phyloP scores from a whole-genome alignment of 2,888 invertebrate genomes.

The Hybos culiciformis region DNA sequence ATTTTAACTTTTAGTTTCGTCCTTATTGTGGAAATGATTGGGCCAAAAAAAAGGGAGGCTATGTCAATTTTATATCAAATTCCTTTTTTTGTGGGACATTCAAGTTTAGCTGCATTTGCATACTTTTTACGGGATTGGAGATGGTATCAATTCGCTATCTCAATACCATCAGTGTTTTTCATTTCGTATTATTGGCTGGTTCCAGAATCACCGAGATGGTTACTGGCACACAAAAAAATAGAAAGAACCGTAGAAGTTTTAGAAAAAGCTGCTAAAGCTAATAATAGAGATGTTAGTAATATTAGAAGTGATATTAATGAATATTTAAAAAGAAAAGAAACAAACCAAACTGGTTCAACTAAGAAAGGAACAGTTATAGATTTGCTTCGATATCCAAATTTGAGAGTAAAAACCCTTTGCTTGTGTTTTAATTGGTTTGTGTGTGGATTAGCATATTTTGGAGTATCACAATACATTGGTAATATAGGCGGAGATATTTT shows the following conservation, averaged over 20 bases:
- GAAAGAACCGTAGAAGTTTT: constrained; percentile 48
- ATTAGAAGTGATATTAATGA: constrained; percentile 37
- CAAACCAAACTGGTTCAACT: constrained; percentile 34
- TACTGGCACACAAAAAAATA: constrained; percentile 50
- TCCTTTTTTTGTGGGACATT: constrained; percentile 51
- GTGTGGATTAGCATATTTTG: constrained; percentile 77
- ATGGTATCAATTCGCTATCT: constrained; percentile 47
- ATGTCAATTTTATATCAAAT: constrained; percentile 44
- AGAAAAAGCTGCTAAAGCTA: constrained; percentile 47
- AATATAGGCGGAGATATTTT: constrained; percentile 70
- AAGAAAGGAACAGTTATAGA: constrained; percentile 46
- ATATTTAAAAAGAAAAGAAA: constrained; percentile 35
- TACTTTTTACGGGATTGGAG: constrained; percentile 44
- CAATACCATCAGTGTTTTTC: constrained; percentile 44
- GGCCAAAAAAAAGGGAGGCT: constrained; percentile 19
- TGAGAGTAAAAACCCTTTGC: constrained; percentile 55
- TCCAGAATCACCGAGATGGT: constrained; percentile 70
- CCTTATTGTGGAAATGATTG: constrained; percentile 48
- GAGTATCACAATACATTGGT: constrained; percentile 73
- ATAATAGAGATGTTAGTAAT: constrained; percentile 37
- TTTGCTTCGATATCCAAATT: constrained; percentile 52
- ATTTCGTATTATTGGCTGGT: constrained; percentile 51
- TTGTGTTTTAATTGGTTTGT: constrained; percentile 72
- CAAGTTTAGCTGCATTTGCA: constrained; percentile 4
- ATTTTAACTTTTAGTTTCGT: constrained; percentile 39